phyloP scores from a whole-genome alignment of 2,888 invertebrate genomes.

The Cataglyphis livida region DNA sequence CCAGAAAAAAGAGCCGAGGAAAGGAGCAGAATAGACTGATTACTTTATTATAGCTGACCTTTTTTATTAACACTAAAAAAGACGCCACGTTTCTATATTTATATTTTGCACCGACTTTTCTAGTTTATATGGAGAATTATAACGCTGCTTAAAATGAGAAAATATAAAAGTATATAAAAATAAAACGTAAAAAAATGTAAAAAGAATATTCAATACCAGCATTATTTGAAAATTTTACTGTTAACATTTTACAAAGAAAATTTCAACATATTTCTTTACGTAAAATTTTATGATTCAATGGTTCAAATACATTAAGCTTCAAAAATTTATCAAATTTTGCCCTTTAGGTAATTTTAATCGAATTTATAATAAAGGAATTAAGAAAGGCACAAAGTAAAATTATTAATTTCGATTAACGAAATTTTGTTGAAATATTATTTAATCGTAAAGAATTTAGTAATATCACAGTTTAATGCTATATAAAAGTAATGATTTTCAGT shows the following conservation, averaged over 20 bases:
- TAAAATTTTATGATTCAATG: background rate
- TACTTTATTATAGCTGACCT: background rate
- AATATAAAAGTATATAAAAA: conserved; percentile 4
- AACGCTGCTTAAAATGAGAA: conserved; percentile 9
- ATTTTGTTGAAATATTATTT: background rate
- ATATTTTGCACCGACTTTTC: background rate
- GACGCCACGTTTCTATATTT: background rate
- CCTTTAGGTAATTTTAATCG: conserved; percentile 5
- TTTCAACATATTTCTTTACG: background rate
- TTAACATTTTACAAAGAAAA: background rate
- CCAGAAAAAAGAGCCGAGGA: background rate
- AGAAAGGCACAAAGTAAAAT: background rate
- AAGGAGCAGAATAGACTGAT: background rate
- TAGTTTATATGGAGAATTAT: background rate
- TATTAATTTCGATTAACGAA: background rate
- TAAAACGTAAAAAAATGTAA: background rate
- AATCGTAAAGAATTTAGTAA: background rate
- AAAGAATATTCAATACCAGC: background rate
- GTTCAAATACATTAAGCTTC: background rate
- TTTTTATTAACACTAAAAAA: conserved; percentile 34
- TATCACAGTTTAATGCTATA: background rate
- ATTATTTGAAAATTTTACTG: background rate
- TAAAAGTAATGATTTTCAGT: background rate
- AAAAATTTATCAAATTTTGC: background rate
- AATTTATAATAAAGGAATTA: background rate